Evolutionary conservation across 1,140 invertebrate species (phyloP).

Genomic region (Sogatella furcifera): DNA sequence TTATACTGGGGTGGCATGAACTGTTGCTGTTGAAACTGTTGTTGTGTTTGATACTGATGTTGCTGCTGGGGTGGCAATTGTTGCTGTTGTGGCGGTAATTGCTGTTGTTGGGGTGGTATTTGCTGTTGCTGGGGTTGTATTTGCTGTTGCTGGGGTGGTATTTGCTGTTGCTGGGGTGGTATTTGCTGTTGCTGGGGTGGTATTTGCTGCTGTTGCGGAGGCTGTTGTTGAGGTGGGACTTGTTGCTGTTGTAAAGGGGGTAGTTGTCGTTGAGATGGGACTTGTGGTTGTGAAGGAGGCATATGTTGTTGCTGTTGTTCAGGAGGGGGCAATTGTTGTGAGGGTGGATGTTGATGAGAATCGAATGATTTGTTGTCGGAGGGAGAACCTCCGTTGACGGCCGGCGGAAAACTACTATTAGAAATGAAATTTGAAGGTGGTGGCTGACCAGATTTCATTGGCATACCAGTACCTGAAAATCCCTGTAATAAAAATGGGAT

Average conservation of each 20-base stretch:
- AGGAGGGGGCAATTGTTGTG: not conserved
- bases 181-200: not conserved
- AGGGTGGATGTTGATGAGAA: not conserved
- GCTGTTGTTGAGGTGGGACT: constrained; percentile 1
- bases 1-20: not conserved
- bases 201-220: not conserved
- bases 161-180: constrained; percentile 9
- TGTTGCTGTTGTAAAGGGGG: constrained; percentile 12
- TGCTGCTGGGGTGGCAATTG: constrained; percentile 5
- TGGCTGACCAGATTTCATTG: not conserved
- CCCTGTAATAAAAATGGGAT: not conserved
- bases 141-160: constrained; percentile 11
- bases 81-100: not conserved
- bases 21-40: not conserved
- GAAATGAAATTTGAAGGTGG: not conserved
- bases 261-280: constrained; percentile 9
- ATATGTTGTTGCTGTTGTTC: not conserved
- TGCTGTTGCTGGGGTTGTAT: not conserved
- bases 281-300: not conserved
- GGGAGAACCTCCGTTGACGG: constrained; percentile 14
- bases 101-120: constrained; percentile 13
- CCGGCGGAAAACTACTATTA: constrained; percentile 12
- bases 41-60: not conserved
- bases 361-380: constrained; percentile 4
- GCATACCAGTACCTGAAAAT: constrained; percentile 2